A percentile compares a stretch with the other conserved stretches of the same genome.
Evolutionary conservation across 2,113 vertebrate genomes (phyloP).

Genomic region (Bujurquina vittata): DNA sequence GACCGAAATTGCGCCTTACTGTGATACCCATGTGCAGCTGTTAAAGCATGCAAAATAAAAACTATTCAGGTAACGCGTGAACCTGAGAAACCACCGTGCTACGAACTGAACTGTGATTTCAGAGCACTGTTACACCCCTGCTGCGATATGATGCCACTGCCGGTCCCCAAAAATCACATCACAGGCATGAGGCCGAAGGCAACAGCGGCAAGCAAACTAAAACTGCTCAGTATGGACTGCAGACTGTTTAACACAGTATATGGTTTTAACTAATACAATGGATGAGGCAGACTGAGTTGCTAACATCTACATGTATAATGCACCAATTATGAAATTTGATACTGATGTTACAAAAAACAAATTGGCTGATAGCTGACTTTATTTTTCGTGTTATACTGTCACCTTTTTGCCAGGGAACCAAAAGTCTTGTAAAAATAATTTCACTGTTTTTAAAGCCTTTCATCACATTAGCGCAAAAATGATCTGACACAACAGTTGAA

Average conservation of each 20-base stretch:
- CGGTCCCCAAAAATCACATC: conserved; percentile 36
- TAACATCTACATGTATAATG: background rate
- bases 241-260: conserved; percentile 11
- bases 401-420: background rate
- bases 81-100: background rate
- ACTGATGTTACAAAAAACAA: background rate
- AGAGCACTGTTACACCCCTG: background rate
- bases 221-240: conserved; percentile 12
- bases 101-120: background rate
- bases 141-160: conserved; percentile 42
- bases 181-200: conserved; percentile 64
- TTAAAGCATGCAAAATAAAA: background rate
- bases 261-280: conserved; percentile 1
- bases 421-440: background rate
- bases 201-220: conserved; percentile 48
- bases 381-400: background rate
- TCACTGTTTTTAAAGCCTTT: background rate
- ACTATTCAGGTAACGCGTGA: background rate
- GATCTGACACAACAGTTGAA: background rate
- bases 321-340: background rate
- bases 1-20: background rate
- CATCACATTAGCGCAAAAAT: background rate
- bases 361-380: background rate
- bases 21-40: background rate
- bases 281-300: conserved; percentile 13